Conservation (phyloP, 2,888 invertebrate genomes). For the Conomelus anceps region DNA sequence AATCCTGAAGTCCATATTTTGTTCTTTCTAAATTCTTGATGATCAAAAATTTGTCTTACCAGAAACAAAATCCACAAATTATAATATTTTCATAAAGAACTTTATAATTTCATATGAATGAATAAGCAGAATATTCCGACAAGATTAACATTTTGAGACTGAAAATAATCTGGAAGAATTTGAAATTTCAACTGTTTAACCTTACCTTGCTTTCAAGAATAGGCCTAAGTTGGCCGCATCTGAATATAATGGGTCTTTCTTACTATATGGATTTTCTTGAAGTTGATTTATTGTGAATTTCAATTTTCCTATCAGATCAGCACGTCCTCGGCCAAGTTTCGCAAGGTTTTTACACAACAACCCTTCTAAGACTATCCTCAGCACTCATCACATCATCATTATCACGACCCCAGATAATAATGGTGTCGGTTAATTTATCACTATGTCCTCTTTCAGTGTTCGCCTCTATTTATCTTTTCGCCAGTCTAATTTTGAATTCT, state of each 20-base stretch:
- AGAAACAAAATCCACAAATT: too few species aligned
- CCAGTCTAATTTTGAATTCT: not conserved
- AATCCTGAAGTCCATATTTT: too few species aligned
- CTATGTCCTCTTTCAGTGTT: not conserved
- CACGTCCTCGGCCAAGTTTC: not conserved
- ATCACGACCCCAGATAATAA: not conserved
- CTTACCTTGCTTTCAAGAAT: not conserved
- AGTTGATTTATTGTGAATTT: not conserved
- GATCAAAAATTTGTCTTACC: too few species aligned
- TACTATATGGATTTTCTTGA: not conserved
- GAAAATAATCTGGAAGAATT: too few species aligned
- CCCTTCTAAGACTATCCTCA: not conserved
- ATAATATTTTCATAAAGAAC: too few species aligned
- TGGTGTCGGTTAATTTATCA: not conserved
- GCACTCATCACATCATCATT: not conserved
- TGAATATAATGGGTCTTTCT: not conserved
- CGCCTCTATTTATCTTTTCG: not conserved
- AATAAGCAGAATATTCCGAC: too few species aligned
- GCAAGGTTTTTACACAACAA: not conserved
- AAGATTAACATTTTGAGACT: too few species aligned
- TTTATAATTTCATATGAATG: too few species aligned
- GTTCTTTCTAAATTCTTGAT: too few species aligned
- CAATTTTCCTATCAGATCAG: not conserved
- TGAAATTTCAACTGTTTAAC: too few species aligned
- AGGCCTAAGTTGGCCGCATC: not conserved